These are phyloP conservation scores for Sesamia nonagrioides DNA, from an alignment of 1,140 invertebrate species.

Conservation along the genomic window DNA sequence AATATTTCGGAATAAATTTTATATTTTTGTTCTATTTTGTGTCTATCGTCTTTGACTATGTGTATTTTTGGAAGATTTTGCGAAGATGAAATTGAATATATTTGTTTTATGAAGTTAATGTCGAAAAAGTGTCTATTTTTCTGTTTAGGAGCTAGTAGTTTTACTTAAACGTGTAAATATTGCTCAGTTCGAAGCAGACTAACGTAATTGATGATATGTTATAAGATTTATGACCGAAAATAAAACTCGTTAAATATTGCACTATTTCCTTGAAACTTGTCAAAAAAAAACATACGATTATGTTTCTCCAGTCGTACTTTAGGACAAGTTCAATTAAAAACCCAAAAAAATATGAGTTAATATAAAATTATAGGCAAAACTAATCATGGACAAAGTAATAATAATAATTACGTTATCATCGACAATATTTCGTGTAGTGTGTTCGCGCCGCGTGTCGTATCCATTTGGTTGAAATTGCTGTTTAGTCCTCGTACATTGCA, in stretches of 20 bases:
- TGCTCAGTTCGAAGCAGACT: not conserved
- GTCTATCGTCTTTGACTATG: not conserved
- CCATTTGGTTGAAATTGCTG: constrained; percentile 81
- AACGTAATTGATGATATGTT: not conserved
- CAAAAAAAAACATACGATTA: not conserved
- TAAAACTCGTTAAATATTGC: not conserved
- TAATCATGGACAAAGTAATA: constrained; percentile 22
- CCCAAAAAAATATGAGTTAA: not conserved
- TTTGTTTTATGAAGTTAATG: not conserved
- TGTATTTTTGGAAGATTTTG: not conserved
- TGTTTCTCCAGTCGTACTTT: too few relatives aligned
- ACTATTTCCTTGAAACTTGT: not conserved
- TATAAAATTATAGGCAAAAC: not conserved
- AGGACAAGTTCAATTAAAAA: not conserved
- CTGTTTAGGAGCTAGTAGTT: not conserved
- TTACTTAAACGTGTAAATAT: not conserved
- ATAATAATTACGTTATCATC: constrained; percentile 35
- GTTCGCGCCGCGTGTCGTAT: constrained; percentile 66
- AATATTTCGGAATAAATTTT: not conserved
- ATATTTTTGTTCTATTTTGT: not conserved
- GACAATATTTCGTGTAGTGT: constrained; percentile 53
- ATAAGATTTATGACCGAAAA: not conserved
- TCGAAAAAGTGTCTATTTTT: not conserved
- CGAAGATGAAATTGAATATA: not conserved
- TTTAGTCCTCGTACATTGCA: constrained; percentile 64